Evolutionary conservation across 2,113 vertebrate species (phyloP), one percentile per base, ranked within the genome.

Genomic region (Neoarius graeffei): DNA sequence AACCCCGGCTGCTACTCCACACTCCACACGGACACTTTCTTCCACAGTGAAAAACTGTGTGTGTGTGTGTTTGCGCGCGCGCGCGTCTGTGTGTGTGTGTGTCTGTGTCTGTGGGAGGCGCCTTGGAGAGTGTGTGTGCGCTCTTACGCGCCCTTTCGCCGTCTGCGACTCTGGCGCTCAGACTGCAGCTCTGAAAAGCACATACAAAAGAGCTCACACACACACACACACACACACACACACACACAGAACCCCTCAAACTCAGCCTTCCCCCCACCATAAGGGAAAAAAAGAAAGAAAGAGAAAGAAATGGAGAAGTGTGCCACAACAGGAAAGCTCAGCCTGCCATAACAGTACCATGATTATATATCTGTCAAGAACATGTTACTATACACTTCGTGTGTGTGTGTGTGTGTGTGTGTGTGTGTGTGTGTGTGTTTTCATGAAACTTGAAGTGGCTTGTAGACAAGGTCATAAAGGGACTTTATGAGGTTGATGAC

Each of bases 171-270:
- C 76, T 93, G 94, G 85, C 93, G 91, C 94, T 93, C 88, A 95
- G 93, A 93, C 94, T 85, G 92, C 94, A 94, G 95, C 93, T 94
- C 84, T 73, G 48, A 85, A 84, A 71, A 85, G 84, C 69, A n/a
- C 95, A 95, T 93, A 96, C 96, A 96, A 96, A 96, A 95, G 83
- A 9, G 50, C 85, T 9, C 35, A 27, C 74, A 25, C 50, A 50
- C 77, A 23, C 52, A 20, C 50, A 50, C 77, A 23, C 52, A 20
- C 35, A 23, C 19, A 59, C 56, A 69, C 25, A 27, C 14, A 64
- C 50, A 5, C 59, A 10, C 54, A 56, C 94, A 93, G 94, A 96
- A 56, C 57, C 57, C 80, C 27, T 60, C 17, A 93, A 69, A 20
- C 48, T 69, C 82, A 90, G 95, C 91, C 91, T 88, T 95, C 93